phyloP scores from a whole-genome alignment of 2,113 vertebrate species.

The Tauraco erythrolophus region DNA sequence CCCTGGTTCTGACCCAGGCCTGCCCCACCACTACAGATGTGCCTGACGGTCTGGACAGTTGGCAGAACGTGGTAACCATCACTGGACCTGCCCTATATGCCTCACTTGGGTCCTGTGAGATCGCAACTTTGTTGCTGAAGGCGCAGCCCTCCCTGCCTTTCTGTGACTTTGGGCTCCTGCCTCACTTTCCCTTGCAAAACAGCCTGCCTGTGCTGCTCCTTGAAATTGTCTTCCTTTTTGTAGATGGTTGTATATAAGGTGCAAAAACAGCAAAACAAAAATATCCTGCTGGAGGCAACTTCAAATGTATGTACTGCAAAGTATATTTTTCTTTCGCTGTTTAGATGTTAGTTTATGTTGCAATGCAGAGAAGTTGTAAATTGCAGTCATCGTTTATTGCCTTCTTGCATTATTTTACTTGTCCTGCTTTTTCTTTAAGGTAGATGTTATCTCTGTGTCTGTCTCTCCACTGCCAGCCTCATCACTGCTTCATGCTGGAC shows the following conservation, averaged over 20 bases:
- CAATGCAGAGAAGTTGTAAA: neutral
- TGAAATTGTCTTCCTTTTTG: neutral
- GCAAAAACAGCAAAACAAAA: neutral
- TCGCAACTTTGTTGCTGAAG: neutral
- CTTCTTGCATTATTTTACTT: neutral
- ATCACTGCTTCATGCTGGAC: neutral
- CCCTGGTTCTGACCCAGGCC: neutral
- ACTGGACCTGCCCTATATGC: neutral
- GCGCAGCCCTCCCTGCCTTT: neutral
- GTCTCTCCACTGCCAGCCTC: neutral
- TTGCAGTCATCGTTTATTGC: neutral
- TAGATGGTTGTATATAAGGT: neutral
- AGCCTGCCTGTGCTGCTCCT: neutral
- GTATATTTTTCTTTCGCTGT: neutral
- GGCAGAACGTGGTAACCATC: neutral
- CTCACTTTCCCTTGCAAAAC: neutral
- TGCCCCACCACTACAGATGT: fast-evolving
- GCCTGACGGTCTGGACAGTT: neutral
- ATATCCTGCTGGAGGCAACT: neutral
- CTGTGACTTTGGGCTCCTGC: neutral
- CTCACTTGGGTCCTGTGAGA: neutral
- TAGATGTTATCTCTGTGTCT: neutral
- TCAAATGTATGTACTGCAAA: neutral
- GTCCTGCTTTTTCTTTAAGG: neutral
- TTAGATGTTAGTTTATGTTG: neutral